Base-by-base conservation (phyloP, 2,113 vertebrate species). In the Crocuta crocuta region DNA sequence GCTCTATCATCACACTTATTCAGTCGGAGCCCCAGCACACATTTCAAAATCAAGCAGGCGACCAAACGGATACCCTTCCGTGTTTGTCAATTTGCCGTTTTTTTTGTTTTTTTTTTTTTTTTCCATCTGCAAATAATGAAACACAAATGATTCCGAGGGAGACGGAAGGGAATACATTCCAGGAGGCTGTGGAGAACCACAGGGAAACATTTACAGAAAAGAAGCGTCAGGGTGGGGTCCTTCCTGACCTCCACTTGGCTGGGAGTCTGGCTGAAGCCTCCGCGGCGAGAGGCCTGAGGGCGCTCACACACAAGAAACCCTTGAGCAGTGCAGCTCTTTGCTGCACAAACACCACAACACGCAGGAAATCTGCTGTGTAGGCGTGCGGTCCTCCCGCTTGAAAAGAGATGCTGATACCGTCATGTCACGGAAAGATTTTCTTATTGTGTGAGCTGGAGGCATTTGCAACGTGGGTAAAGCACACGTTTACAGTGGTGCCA, bases 391-490 rank as follows among this genome's bases (percentile, higher is more conserved):
- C 98, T 98, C 98, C 98, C 98, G 99, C 99, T 99, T 99, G 96
- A 98, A 99, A 99, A 99, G 97, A 97, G 97, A 96, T 97, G 99
- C 99, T 98, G 99, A 99, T 99, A 98, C 98, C 98, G 98, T 97
- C 94, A 82, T 99, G 98, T 99, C 99, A 98, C 96, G 93, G 98
- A 99, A 99, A 98, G 94, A 97, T 98, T 98, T 92, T 96, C 95
- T 96, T 96, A 92, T 98, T 97, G 97, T 98, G 97, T 97, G 95
- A 96, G 95, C 63, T 96, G 68, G 95, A 98, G 96, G 95, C 97
- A 97, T 98, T 98, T 98, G 93, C 81, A 97, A 97, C 97, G 89
- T 84, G 63, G 89, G 97, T 95, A 98, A 98, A 98, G 94, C 90
- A 39, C 4, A 66, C 98, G 85, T 79, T 96, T 88, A 96, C 83